phyloP scores from a whole-genome alignment of 2,113 vertebrate species.

The Melanerpes formicivorus region DNA sequence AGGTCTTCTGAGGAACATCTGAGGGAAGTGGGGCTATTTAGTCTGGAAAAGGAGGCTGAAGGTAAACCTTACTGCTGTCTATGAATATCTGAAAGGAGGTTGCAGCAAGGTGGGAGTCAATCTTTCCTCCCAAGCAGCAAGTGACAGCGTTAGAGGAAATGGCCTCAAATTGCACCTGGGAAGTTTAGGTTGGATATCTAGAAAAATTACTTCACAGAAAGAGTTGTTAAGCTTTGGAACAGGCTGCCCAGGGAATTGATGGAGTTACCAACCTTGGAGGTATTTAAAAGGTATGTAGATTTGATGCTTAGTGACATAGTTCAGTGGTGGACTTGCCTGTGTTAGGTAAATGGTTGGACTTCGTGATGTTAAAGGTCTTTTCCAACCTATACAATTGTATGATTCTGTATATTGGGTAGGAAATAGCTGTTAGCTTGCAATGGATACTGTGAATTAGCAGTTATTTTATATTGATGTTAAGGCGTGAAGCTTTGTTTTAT shows the following conservation, averaged over 20 bases:
- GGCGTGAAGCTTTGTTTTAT: not conserved
- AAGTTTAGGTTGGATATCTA: not conserved
- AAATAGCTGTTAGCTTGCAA: not conserved
- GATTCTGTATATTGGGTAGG: not conserved
- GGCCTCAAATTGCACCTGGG: not conserved
- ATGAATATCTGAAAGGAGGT: no score
- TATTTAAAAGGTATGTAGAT: not conserved
- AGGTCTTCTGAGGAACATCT: not conserved
- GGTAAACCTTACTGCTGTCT: not conserved
- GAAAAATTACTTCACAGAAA: not conserved
- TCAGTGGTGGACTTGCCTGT: not conserved
- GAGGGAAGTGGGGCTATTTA: not conserved
- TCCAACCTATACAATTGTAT: not conserved
- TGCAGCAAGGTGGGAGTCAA: not conserved
- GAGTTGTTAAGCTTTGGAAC: not conserved
- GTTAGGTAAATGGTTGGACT: no score
- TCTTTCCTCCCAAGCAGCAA: not conserved
- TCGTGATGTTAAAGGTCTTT: not conserved
- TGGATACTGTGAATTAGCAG: not conserved
- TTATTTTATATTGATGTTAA: not conserved
- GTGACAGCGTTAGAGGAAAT: not conserved
- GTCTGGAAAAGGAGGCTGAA: not conserved
- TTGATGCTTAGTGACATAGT: not conserved
- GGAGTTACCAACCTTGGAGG: not conserved
- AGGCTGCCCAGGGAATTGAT: not conserved